Evolutionary conservation across 2,888 invertebrate genomes (phyloP).

Genomic region (Calliscelio sp.): DNA sequence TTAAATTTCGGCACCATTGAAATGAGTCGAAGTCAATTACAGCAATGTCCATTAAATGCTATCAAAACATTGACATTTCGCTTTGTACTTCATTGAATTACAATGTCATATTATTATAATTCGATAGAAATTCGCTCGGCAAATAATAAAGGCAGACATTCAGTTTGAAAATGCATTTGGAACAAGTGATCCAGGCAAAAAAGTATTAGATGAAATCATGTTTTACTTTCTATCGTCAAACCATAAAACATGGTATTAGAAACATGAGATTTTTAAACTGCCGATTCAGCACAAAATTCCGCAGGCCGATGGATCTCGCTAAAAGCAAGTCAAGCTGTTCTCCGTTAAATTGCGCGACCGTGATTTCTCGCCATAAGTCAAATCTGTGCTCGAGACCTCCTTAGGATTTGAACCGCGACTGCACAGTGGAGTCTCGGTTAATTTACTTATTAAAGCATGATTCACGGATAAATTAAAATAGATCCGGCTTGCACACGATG

Average conservation of each 20-base stretch:
- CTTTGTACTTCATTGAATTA: neutral
- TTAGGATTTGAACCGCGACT: constrained; percentile 84
- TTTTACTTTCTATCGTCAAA: constrained; percentile 45
- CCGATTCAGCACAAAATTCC: constrained; percentile 45
- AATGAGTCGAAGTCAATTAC: too few species aligned
- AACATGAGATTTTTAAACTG: constrained; percentile 15
- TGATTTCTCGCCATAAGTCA: constrained; percentile 73
- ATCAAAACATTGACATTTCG: neutral
- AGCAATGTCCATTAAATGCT: neutral
- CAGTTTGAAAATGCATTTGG: too few species aligned
- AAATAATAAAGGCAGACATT: neutral
- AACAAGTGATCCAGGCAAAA: neutral
- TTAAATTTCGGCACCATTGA: neutral
- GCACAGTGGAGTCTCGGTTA: constrained; percentile 81
- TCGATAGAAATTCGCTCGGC: too few species aligned
- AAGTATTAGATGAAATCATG: constrained; percentile 13
- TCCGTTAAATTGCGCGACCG: constrained; percentile 69
- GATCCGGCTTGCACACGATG: constrained; percentile 77
- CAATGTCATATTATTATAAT: neutral
- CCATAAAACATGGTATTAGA: constrained; percentile 40
- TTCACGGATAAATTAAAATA: constrained; percentile 80
- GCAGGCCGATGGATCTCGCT: constrained; percentile 34
- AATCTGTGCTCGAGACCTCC: constrained; percentile 81
- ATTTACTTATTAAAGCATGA: constrained; percentile 83
- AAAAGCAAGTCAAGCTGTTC: constrained; percentile 55